phyloP scores from a whole-genome alignment of 53 echinoderm and acorn worm species.

The Glandiceps talaboti region DNA sequence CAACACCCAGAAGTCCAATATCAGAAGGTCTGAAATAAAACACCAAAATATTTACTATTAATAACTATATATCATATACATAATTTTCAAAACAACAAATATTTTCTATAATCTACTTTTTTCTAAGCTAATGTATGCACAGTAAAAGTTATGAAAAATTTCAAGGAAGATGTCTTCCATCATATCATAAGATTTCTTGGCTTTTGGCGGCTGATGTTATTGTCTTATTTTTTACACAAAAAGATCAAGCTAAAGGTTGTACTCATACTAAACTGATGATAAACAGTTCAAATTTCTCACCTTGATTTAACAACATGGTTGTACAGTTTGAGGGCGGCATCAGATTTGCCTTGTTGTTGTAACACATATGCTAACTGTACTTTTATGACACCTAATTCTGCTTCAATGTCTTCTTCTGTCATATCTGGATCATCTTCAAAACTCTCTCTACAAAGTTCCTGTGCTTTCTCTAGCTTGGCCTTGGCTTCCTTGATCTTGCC shows the following conservation, averaged over 20 bases:
- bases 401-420: constrained; percentile 55
- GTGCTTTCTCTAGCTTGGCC: constrained; percentile 45
- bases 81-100: too few relatives aligned
- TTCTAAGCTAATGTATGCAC: too few relatives aligned
- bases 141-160: too few relatives aligned
- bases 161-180: too few relatives aligned
- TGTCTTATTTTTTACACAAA: too few relatives aligned
- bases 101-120: too few relatives aligned
- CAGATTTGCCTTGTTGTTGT: constrained; percentile 74
- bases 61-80: too few relatives aligned
- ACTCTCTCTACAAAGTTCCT: constrained; percentile 55
- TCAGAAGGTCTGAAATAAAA: constrained; percentile 52
- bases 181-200: too few relatives aligned
- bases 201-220: too few relatives aligned
- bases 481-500: constrained; percentile 46
- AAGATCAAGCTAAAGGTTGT: too few relatives aligned
- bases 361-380: constrained; percentile 76
- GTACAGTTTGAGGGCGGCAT: constrained; percentile 81
- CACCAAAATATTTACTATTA: too few relatives aligned
- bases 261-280: background rate
- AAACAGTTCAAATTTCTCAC: constrained; percentile 22
- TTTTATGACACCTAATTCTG: constrained; percentile 63
- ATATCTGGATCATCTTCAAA: constrained; percentile 33
- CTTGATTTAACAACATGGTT: constrained; percentile 91
- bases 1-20: constrained; percentile 79